Percentiles rank a stretch among this genome's conserved stretches.
Conservation (phyloP, 2,888 invertebrate genomes). For the Melieria picta region DNA sequence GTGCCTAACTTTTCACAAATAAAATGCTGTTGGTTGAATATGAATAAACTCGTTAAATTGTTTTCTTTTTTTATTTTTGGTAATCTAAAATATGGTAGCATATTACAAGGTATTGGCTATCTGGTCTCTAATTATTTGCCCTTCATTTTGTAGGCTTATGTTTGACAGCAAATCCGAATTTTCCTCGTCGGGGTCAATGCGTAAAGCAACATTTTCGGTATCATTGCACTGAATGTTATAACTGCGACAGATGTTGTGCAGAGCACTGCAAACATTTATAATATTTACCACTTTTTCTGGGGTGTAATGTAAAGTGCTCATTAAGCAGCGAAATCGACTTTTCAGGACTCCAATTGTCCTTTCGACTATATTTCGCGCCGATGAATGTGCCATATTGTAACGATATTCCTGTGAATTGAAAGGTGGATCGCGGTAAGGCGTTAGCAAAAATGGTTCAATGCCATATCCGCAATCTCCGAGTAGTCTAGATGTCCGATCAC, state of each 20-base stretch:
- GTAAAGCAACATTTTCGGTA: not conserved
- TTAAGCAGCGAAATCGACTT: slow-evolving; percentile 26
- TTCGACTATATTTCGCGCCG: slow-evolving; percentile 23
- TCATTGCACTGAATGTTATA: not conserved
- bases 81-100: not conserved
- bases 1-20: too few species aligned
- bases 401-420: not conserved
- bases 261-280: slow-evolving; percentile 18
- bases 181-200: not conserved
- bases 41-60: not conserved
- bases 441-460: too few species aligned
- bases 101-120: not conserved
- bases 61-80: not conserved
- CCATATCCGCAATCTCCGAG: too few species aligned
- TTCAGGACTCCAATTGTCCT: slow-evolving; percentile 23
- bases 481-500: not conserved
- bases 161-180: not conserved
- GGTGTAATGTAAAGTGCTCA: slow-evolving; percentile 5
- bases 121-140: not conserved
- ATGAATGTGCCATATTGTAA: slow-evolving; percentile 15
- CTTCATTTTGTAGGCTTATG: not conserved
- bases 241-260: slow-evolving; percentile 1
- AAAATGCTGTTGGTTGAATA: too few species aligned
- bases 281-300: slow-evolving; percentile 15
- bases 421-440: not conserved